Base-by-base conservation (phyloP, 1,140 invertebrate species). In the Meloidogyne exigua region DNA sequence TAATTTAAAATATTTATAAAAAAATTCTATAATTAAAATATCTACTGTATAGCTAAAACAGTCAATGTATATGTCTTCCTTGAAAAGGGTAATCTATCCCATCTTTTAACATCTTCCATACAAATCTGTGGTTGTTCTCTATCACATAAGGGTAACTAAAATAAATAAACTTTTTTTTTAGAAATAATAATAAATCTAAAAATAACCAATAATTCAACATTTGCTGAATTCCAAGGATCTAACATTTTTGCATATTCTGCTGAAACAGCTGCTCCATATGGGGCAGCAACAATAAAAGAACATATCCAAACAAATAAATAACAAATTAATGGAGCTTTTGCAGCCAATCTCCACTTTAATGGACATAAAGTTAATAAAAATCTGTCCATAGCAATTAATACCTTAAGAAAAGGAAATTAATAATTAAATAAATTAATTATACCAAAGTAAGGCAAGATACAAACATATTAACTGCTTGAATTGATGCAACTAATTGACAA, bases 401-500 rank as follows among this genome's bases (percentile, higher is more conserved):
- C 18, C 25, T 57, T 57, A 7, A n/a, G 18, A 18, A 49, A 49
- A n/a, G n/a, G 21, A 57, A 49, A 18, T n/a, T n/a, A n/a, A n/a
- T 49, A 32, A 1, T 68, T 68, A 23, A 39, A 68, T 68, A 0
- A 23, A 21, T 13, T 15, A 68, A 68, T 7, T 68, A 68, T 18
- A 18, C 84, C 7, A 86, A 71, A 7, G 85, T 87, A n/a, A 87
- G 75, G 36, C 85, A 87, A 26, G 85, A 87, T 32, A 87, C 85
- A 64, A 87, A 85, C 72, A 85, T 81, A 72, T 87, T 87, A 4
- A 87, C 85, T n/a, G 86, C 85, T 77, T 87, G 86, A 28, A 84
- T 75, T 1, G 81, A 85, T 0, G 85, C 82, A 44, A 85, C 72
- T 85, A 87, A 68, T 49, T 62, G 12, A 65, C 21, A 65, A 62